These are phyloP conservation scores for Drosophila kepulauana DNA, from an alignment of 1,140 invertebrate genomes.

Conservation along the genomic window DNA sequence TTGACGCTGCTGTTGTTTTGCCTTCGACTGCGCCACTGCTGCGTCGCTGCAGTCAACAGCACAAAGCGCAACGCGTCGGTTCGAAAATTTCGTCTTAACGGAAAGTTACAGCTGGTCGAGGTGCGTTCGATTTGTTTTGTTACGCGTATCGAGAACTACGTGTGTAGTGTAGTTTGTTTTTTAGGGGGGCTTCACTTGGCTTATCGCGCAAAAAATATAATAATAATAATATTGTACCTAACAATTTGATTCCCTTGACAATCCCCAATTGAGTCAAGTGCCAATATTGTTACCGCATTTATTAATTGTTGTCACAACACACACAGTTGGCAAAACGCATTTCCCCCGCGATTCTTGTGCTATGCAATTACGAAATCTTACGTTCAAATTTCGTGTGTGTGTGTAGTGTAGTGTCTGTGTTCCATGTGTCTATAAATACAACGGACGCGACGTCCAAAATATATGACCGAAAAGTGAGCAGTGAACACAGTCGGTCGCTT, in stretches of 20 bases:
- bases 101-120: slow-evolving; percentile 64
- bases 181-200: background rate
- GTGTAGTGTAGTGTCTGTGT: slow-evolving; percentile 58
- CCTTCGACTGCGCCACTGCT: slow-evolving; percentile 32
- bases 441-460: slow-evolving; percentile 29
- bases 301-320: background rate
- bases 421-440: slow-evolving; percentile 76
- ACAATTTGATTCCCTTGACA: slow-evolving; percentile 8
- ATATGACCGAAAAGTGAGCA: slow-evolving; percentile 31
- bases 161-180: slow-evolving; percentile 8
- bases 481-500: slow-evolving; percentile 16
- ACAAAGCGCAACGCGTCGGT: slow-evolving; percentile 65
- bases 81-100: slow-evolving; percentile 52
- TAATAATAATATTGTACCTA: background rate
- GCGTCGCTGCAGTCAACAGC: slow-evolving; percentile 70
- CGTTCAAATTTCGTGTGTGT: slow-evolving; percentile 47
- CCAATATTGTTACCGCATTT: background rate
- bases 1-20: slow-evolving; percentile 31
- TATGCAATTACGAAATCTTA: slow-evolving; percentile 75
- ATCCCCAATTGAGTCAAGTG: slow-evolving; percentile 11
- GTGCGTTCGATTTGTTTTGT: slow-evolving; percentile 9
- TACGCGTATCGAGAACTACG: background rate
- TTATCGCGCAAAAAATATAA: slow-evolving; percentile 27
- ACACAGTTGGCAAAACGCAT: slow-evolving; percentile 20
- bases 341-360: slow-evolving; percentile 3